These are phyloP conservation scores for Drosophila tropicalis DNA, from an alignment of 1,140 invertebrate species.

Conservation along the genomic window DNA sequence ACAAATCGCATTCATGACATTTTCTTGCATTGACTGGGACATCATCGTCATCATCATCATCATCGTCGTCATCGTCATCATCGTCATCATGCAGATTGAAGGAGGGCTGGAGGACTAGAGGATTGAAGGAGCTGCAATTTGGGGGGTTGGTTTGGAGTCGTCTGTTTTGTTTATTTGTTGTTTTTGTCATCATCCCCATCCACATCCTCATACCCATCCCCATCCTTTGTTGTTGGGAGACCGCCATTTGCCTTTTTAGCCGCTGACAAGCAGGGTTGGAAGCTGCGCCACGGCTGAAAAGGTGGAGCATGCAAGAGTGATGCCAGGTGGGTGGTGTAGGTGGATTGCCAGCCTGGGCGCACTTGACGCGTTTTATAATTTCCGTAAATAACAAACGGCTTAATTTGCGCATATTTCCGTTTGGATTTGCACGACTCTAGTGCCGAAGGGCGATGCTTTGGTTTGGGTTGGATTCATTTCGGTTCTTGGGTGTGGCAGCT, in stretches of 20 bases:
- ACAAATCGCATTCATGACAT: constrained; percentile 78
- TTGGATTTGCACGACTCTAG: constrained; percentile 78
- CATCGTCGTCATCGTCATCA: constrained; percentile 38
- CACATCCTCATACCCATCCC: constrained; percentile 17
- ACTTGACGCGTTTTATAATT: constrained; percentile 81
- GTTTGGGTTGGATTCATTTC: too few relatives aligned
- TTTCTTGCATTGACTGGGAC: constrained; percentile 74
- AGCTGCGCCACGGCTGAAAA: constrained; percentile 28
- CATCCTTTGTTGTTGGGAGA: not conserved
- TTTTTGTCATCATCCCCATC: constrained; percentile 29
- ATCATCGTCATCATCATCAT: constrained; percentile 42
- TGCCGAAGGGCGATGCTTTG: constrained; percentile 27
- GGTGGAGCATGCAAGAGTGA: not conserved
- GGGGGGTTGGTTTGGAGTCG: constrained; percentile 20
- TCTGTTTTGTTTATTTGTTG: constrained; percentile 63
- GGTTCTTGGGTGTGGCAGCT: constrained; percentile 8
- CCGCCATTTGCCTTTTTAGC: constrained; percentile 66
- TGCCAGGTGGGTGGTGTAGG: not conserved
- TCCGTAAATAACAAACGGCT: constrained; percentile 79
- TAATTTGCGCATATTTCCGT: constrained; percentile 81
- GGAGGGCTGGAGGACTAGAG: not conserved
- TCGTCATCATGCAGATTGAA: constrained; percentile 15
- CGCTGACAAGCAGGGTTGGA: constrained; percentile 44
- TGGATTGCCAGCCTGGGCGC: constrained; percentile 50
- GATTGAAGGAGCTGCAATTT: constrained; percentile 2